Conservation (phyloP, 1,140 invertebrate species). For the Caenorhabditis tropicalis region DNA sequence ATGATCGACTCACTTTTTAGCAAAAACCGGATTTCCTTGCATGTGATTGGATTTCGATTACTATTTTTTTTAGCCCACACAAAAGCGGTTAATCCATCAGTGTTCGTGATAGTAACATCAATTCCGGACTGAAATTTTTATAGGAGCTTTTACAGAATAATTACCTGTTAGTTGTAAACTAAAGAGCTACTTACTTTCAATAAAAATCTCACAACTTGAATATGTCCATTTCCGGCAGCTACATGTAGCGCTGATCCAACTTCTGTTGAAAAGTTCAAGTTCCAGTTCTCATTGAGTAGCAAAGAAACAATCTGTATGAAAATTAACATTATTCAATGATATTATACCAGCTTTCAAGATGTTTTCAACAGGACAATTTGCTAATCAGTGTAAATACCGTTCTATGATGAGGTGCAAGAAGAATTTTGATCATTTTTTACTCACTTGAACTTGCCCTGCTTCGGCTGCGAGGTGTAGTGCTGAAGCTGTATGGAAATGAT, state of each 20-base stretch:
- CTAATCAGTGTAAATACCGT: no score
- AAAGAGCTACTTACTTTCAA: constrained; percentile 55
- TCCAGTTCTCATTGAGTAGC: constrained; percentile 54
- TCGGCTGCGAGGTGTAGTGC: constrained; percentile 56
- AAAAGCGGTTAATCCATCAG: constrained; percentile 51
- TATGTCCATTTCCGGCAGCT: constrained; percentile 50
- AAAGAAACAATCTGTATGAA: constrained; percentile 49
- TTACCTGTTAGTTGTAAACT: no score
- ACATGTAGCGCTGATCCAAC: constrained; percentile 56
- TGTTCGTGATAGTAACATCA: constrained; percentile 43
- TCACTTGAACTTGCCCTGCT: constrained; percentile 57
- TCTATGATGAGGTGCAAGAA: no score
- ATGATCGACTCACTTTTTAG: constrained; percentile 54
- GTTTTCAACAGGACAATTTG: no score
- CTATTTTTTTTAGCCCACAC: constrained; percentile 57
- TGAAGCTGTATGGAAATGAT: constrained; percentile 53
- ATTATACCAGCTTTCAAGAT: no score
- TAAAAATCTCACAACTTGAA: constrained; percentile 57
- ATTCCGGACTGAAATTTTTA: constrained; percentile 52
- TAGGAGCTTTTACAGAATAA: not conserved
- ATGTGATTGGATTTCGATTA: constrained; percentile 53
- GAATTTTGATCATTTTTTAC: no score
- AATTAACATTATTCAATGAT: not conserved
- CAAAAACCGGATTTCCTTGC: constrained; percentile 59
- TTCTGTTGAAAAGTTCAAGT: constrained; percentile 41